Evolutionary conservation across 2,888 invertebrate species (phyloP).

Genomic region (Xylota segnis): DNA sequence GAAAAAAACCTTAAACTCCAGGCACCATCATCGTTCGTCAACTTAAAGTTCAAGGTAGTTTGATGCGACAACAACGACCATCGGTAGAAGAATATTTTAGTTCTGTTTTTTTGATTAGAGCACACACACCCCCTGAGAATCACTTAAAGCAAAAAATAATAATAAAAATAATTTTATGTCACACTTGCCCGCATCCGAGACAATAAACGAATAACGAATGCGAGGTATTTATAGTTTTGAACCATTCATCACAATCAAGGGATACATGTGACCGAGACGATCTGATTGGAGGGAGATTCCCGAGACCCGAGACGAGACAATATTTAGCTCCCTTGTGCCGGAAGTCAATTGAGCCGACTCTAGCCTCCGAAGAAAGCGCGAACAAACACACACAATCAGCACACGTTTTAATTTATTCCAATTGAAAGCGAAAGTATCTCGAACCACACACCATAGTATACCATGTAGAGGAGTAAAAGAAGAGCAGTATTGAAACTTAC

Average conservation of each 20-base stretch:
- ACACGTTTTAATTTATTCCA: slow-evolving; percentile 40
- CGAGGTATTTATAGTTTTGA: slow-evolving; percentile 22
- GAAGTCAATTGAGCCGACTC: slow-evolving; percentile 52
- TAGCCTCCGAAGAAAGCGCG: slow-evolving; percentile 18
- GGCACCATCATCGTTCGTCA: neutral
- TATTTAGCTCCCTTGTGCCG: slow-evolving; percentile 43
- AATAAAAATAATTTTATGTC: slow-evolving; percentile 7
- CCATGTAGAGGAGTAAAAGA: neutral
- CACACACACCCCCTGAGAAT: slow-evolving; percentile 26
- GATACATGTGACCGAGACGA: slow-evolving; percentile 17
- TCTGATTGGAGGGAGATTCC: slow-evolving; percentile 23
- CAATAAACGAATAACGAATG: slow-evolving; percentile 40
- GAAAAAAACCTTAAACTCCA: neutral
- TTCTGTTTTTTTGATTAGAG: neutral
- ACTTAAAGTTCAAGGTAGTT: slow-evolving; percentile 42
- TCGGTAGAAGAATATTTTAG: no score
- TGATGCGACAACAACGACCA: slow-evolving; percentile 8
- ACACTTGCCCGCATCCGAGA: slow-evolving; percentile 49
- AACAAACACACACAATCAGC: slow-evolving; percentile 20
- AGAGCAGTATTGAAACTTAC: slow-evolving; percentile 78
- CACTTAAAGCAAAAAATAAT: neutral
- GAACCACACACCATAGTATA: slow-evolving; percentile 23
- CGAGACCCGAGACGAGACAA: slow-evolving; percentile 39
- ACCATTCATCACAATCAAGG: slow-evolving; percentile 35
- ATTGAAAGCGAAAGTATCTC: slow-evolving; percentile 70